Base-by-base conservation (phyloP, 2,113 vertebrate genomes). In the Lasiurus borealis region DNA sequence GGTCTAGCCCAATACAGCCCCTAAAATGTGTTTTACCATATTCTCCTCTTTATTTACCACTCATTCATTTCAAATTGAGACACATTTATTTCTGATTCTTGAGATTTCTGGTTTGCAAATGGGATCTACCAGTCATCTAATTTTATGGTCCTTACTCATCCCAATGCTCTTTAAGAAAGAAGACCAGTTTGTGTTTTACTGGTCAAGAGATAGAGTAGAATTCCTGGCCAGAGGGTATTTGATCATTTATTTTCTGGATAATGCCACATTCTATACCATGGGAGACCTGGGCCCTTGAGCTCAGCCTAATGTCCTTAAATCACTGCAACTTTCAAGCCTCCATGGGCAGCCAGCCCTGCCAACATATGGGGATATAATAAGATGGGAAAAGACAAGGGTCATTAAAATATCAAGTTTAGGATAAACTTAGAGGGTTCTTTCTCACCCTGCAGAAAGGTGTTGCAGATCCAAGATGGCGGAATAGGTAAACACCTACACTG, bases 231-330 rank as follows among this genome's bases (percentile, higher is more conserved):
- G 18, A 69, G 48, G 25, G 23, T 48, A 64, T 91, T n/a, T 46
- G 73, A 50, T 95, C 80, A 96, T 93, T 96, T 93, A 48, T 50
- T 88, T 89, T 91, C 77, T 93, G 75, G 83, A 83, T 80, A 69
- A 54, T 87, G 18, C 9, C 87, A 46, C 64, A 48, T 68, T 73
- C 68, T 75, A 36, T 31, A 54, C 68, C 52, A 29, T 81, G 23
- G 85, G 77, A 68, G 8, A 88, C 77, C 72, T 94, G 88, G 80
- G 44, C 54, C 62, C 52, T 91, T 95, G 80, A 85, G 72, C 31
- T 72, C 62, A 86, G 62, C 64, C 83, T 77, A 80, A 46, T 86
- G 34, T 92, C 57, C 90, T 93, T 66, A 23, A 84, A 94, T 66
- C 62, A 76, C 23, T 40, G 27, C 16, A 88, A 72, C 64, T 34